Conservation (phyloP, 2,888 invertebrate species). For the Nasonovia ribisnigri region DNA sequence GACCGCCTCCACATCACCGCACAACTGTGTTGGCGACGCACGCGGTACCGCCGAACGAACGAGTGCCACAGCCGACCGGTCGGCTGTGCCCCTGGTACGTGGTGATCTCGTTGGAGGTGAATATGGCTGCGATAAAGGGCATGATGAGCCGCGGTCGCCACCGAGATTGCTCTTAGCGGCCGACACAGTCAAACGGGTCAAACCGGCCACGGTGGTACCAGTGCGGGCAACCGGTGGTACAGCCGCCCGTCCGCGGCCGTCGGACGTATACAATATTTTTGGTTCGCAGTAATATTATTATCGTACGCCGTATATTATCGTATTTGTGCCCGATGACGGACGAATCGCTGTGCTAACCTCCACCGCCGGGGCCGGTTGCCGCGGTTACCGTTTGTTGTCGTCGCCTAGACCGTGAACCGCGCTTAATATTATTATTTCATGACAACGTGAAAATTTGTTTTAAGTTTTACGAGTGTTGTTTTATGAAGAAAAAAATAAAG, state of each 20-base stretch:
- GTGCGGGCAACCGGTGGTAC: conserved; percentile 48
- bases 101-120: conserved; percentile 64
- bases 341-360: not conserved
- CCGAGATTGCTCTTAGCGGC: not conserved
- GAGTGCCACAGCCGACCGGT: not conserved
- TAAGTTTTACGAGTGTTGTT: not conserved
- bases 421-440: not conserved
- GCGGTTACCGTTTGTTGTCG: conserved; percentile 62
- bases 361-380: not conserved
- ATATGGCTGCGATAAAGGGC: conserved; percentile 59
- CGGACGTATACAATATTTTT: not conserved
- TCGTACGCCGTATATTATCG: not conserved
- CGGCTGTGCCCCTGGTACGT: conserved; percentile 56
- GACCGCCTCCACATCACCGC: not conserved
- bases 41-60: no score
- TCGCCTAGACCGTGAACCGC: conserved; percentile 10
- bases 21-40: not conserved
- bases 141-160: not conserved
- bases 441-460: not conserved
- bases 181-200: not conserved
- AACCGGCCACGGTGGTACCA: not conserved
- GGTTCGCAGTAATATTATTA: not conserved
- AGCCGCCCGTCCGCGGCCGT: not conserved
- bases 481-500: not conserved
- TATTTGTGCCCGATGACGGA: not conserved